phyloP scores from a whole-genome alignment of 2,888 invertebrate genomes.

The Drosophila planitibia region DNA sequence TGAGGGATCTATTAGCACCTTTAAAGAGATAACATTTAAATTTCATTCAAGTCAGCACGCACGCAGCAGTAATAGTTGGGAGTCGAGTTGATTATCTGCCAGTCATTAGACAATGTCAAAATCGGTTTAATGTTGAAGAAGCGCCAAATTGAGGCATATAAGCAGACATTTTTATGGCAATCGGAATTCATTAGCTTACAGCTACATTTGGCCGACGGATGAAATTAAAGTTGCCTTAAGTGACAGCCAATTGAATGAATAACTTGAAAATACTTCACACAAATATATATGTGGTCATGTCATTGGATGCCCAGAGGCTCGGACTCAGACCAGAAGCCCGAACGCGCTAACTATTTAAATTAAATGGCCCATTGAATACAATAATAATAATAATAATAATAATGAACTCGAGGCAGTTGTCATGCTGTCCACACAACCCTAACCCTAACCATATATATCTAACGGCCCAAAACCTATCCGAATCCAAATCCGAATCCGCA shows the following conservation, averaged over 20 bases:
- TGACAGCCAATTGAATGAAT: constrained; percentile 52
- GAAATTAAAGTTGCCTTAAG: constrained; percentile 55
- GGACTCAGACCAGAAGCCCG: not conserved
- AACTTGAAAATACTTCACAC: constrained; percentile 45
- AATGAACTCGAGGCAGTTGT: constrained; percentile 47
- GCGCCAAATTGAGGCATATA: constrained; percentile 17
- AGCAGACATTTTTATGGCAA: constrained; percentile 10
- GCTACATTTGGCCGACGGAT: constrained; percentile 35
- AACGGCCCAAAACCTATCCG: not conserved
- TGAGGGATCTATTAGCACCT: constrained; percentile 20
- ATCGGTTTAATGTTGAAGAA: constrained; percentile 20
- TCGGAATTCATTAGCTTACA: constrained; percentile 35
- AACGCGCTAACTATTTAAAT: constrained; percentile 50
- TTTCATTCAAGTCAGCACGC: not conserved
- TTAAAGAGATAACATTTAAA: constrained; percentile 27
- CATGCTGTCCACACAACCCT: constrained; percentile 9
- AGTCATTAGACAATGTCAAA: constrained; percentile 18
- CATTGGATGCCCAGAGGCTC: not conserved
- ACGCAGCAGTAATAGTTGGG: not conserved
- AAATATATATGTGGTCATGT: constrained; percentile 15
- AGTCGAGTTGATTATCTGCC: not conserved
- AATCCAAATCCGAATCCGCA: not conserved
- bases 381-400: constrained; percentile 49
- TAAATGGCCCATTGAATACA: constrained; percentile 64
- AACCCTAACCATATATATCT: not conserved